phyloP scores from a whole-genome alignment of 2,113 vertebrate genomes.

The Crotalus viridis region DNA sequence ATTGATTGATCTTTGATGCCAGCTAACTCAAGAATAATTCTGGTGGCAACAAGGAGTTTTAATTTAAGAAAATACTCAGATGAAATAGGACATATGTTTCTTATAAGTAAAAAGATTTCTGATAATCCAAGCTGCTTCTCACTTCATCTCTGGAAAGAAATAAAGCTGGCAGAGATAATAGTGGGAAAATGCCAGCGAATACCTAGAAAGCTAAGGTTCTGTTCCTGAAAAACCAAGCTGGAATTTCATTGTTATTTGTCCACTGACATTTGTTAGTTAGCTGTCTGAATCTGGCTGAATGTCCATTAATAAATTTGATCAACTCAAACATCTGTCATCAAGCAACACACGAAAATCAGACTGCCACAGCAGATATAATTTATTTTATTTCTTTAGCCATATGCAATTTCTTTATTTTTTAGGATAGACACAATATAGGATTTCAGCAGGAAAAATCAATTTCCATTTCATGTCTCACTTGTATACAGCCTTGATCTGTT shows the following conservation, averaged over 20 bases:
- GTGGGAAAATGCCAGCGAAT: neutral
- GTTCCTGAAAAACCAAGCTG: neutral
- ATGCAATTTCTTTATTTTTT: neutral
- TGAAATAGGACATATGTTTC: neutral
- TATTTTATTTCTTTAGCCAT: neutral
- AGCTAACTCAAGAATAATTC: neutral
- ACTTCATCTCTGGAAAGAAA: neutral
- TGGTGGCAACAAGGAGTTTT: neutral
- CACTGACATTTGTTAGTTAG: neutral
- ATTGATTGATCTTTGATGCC: neutral
- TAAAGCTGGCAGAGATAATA: neutral
- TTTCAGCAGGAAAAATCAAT: neutral
- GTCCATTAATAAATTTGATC: neutral
- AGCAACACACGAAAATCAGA: neutral
- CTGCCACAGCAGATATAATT: neutral
- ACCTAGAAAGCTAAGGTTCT: neutral
- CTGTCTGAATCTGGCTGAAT: neutral
- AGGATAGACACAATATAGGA: neutral
- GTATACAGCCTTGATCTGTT: neutral
- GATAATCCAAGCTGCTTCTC: accelerated
- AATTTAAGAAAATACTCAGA: neutral
- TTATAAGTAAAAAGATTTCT: neutral
- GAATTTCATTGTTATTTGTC: neutral
- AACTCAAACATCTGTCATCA: neutral
- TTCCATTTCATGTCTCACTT: neutral